phyloP scores from a whole-genome alignment of 2,888 invertebrate species.

The Ashinkailepas kermadecensis region DNA sequence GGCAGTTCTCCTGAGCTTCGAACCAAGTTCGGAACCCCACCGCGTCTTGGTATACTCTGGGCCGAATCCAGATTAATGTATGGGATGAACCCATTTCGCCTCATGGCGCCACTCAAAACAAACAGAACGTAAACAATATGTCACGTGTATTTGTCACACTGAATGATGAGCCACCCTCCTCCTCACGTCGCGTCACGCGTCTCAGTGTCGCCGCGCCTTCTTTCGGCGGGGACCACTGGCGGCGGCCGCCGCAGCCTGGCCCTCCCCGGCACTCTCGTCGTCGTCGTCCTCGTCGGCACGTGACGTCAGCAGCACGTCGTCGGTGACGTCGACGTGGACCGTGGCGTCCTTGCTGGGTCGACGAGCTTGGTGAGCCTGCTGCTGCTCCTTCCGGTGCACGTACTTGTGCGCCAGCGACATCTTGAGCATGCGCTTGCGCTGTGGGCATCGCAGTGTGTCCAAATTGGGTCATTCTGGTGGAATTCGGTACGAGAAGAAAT shows the following conservation, averaged over 20 bases:
- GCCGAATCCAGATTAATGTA: too few relatives aligned
- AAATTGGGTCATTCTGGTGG: too few relatives aligned
- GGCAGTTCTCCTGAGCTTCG: too few relatives aligned
- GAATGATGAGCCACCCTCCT: not conserved
- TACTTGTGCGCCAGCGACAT: constrained; percentile 67
- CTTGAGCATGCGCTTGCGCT: constrained; percentile 62
- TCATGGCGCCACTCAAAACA: too few relatives aligned
- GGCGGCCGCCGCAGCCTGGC: not conserved
- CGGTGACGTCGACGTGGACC: constrained; percentile 6
- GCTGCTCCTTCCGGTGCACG: constrained; percentile 68
- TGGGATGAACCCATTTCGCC: too few relatives aligned
- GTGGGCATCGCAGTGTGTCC: constrained; percentile 34
- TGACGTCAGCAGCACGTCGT: constrained; percentile 12
- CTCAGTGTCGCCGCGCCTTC: not conserved
- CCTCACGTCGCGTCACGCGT: not conserved
- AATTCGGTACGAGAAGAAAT: constrained; percentile 26
- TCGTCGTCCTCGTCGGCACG: not conserved
- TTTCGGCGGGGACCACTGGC: not conserved
- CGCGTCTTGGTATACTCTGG: too few relatives aligned
- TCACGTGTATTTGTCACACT: not conserved
- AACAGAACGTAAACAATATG: too few relatives aligned
- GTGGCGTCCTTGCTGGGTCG: constrained; percentile 48
- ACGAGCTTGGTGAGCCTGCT: constrained; percentile 62
- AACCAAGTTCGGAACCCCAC: too few relatives aligned
- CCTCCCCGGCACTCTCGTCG: not conserved